Percentiles rank a stretch among this genome's conserved stretches.
phyloP scores from a whole-genome alignment of 2,113 vertebrate genomes.

The Ibidorhyncha struthersii region DNA sequence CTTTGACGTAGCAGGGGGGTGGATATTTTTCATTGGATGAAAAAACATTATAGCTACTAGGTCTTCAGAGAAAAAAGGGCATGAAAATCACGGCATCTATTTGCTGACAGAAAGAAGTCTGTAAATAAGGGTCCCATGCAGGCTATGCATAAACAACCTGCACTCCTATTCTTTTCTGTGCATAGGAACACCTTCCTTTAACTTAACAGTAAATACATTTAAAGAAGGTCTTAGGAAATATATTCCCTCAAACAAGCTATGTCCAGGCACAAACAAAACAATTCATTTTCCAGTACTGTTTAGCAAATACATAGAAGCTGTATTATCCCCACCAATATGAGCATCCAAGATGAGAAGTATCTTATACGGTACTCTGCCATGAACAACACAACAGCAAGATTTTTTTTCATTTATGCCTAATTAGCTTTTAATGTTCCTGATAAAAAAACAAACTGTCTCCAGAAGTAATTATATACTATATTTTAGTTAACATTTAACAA shows the following conservation, averaged over 20 bases:
- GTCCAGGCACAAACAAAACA: neutral
- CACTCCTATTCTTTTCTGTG: neutral
- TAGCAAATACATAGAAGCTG: neutral
- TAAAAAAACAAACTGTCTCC: neutral
- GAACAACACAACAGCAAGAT: neutral
- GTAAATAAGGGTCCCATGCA: neutral
- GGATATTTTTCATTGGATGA: neutral
- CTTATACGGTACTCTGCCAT: neutral
- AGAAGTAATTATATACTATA: neutral
- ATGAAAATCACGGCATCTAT: neutral
- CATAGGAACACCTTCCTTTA: neutral
- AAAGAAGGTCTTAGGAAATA: neutral
- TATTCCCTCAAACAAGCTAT: neutral
- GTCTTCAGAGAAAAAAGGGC: neutral
- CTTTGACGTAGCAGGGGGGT: accelerated
- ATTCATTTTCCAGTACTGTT: neutral
- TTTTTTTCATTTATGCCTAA: neutral
- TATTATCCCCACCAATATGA: neutral
- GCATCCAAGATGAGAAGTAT: neutral
- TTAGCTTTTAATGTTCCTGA: neutral
- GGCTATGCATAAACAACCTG: neutral
- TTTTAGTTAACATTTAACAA: neutral
- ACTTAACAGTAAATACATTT: neutral
- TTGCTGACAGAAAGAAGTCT: neutral
- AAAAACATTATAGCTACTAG: neutral